Conservation (phyloP, 2,113 vertebrate species). For the Lethenteron camtschaticum region DNA sequence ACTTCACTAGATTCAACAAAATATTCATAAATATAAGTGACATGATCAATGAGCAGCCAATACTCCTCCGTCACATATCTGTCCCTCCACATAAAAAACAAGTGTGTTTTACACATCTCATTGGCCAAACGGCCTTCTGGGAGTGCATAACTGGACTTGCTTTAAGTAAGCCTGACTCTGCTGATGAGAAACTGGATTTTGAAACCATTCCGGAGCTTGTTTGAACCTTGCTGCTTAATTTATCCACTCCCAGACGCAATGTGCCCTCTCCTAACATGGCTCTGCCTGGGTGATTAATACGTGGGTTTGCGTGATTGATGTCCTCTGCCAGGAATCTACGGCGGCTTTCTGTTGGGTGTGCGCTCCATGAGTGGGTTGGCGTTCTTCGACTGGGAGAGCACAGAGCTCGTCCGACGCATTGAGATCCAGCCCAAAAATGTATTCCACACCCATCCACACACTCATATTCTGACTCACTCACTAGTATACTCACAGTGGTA, state of each 20-base stretch:
- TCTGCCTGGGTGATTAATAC: too few relatives aligned
- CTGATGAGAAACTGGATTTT: too few relatives aligned
- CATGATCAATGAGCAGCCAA: too few relatives aligned
- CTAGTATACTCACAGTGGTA: too few relatives aligned
- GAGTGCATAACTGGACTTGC: too few relatives aligned
- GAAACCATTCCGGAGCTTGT: not conserved
- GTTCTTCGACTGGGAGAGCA: slow-evolving; percentile 97
- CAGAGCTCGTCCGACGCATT: slow-evolving; percentile 78
- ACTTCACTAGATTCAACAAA: too few relatives aligned
- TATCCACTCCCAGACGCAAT: not conserved
- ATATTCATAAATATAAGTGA: too few relatives aligned
- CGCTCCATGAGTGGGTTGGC: slow-evolving; percentile 80
- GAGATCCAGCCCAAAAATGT: slow-evolving; percentile 97
- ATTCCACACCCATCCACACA: slow-evolving; percentile 15
- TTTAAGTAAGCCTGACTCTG: too few relatives aligned
- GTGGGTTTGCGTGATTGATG: not conserved
- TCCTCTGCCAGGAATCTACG: slow-evolving; percentile 54
- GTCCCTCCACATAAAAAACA: too few relatives aligned
- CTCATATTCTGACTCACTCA: not conserved
- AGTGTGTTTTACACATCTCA: not conserved
- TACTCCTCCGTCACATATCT: too few relatives aligned
- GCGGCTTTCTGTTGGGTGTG: slow-evolving; percentile 77
- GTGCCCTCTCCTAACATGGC: too few relatives aligned
- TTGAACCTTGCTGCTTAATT: not conserved
- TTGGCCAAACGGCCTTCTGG: not conserved